Evolutionary conservation across 2,888 invertebrate species (phyloP), one percentile per base, ranked within the genome.

Genomic region (Carabus problematicus): DNA sequence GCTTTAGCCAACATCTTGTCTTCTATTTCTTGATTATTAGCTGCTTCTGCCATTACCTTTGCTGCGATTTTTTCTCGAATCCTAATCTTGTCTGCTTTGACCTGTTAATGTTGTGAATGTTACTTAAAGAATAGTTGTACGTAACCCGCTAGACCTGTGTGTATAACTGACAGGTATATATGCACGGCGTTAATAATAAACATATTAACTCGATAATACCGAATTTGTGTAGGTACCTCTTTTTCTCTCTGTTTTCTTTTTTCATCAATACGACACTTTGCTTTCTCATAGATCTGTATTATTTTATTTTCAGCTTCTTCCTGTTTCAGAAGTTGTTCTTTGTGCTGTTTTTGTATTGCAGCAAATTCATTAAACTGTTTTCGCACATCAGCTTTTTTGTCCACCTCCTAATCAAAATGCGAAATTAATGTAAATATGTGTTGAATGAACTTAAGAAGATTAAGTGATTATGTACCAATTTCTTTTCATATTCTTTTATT

Each of bases 1-100:
- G 87, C 87, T 41, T 85, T 85, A 12, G 83, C 79, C 0, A 85
- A 74, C 0, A 82, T 82, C n/a, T 80, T 83, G 14, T 82, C 81
- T 43, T 87, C 87, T 55, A 78, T 77, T 0, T 77, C 79, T 1
- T 81, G 81, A 0, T 83, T 82, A 19, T 77, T 81, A 11, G 82
- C 81, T 39, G 83, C 82, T 0, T 84, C 82, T 0, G 81, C 80
- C 59, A 81, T 80, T 70, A 86, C 74, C 70, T 81, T 78, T 56
- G 79, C 74, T 63, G 85, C 84, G 71, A 86, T 85, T n/a, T 77
- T 74, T 18, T 85, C 85, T 55, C 84, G 77, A 0, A 84, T 77
- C 7, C 80, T 78, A 8, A 80, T 75, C 54, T 84, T 83, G 55
- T 85, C 84, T 0, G 78, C 77, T 64, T 80, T 77, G 64, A 81